Conservation (phyloP, 2,888 invertebrate genomes). For the Limnephilus rhombicus region DNA sequence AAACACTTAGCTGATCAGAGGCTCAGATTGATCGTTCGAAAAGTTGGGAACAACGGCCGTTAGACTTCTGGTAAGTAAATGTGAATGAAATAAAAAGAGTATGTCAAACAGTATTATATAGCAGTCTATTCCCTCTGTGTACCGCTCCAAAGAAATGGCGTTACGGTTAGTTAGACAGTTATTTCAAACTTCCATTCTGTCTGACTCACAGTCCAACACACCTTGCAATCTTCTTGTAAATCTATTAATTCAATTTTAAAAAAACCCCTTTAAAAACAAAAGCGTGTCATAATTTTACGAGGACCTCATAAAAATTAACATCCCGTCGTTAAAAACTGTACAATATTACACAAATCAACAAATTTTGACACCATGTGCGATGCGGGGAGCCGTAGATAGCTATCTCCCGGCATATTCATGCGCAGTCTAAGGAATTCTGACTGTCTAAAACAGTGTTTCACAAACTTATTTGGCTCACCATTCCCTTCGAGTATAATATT, state of each 20-base stretch:
- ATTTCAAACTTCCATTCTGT: background rate
- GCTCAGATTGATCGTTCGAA: too few relatives aligned
- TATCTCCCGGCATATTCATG: conserved; percentile 32
- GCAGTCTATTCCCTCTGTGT: too few relatives aligned
- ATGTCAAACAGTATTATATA: too few relatives aligned
- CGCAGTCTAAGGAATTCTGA: background rate
- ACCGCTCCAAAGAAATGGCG: too few relatives aligned
- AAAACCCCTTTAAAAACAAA: background rate
- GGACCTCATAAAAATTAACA: background rate
- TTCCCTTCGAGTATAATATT: too few relatives aligned
- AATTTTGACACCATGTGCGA: conserved; percentile 52
- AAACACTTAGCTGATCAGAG: too few relatives aligned
- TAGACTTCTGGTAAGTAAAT: too few relatives aligned
- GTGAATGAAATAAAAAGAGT: too few relatives aligned
- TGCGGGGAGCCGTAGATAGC: conserved; percentile 34
- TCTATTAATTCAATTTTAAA: background rate
- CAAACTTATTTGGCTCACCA: too few relatives aligned
- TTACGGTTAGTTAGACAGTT: too few relatives aligned
- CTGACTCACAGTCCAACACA: background rate
- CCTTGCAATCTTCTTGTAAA: background rate
- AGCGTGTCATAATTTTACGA: background rate
- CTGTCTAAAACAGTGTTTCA: background rate
- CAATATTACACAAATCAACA: conserved; percentile 52
- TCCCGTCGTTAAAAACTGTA: conserved; percentile 18
- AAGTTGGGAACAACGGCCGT: too few relatives aligned